These are phyloP conservation scores for Mylabris phalerata DNA, from an alignment of 1,140 invertebrate genomes.

Conservation along the genomic window DNA sequence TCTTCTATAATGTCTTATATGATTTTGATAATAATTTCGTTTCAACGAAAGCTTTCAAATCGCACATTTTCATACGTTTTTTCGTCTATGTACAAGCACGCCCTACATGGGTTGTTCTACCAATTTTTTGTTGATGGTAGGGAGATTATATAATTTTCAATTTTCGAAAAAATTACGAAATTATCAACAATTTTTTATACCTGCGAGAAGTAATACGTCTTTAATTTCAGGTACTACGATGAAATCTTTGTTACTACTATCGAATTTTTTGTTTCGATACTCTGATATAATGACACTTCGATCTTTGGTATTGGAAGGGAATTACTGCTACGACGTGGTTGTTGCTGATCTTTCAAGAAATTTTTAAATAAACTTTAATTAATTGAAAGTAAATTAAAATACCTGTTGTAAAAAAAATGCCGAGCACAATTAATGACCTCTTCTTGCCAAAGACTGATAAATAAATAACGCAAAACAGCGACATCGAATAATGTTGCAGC, in stretches of 20 bases:
- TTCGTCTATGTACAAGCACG: constrained; percentile 73
- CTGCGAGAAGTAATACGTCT: constrained; percentile 51
- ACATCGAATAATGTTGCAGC: constrained; percentile 94
- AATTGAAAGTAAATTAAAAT: constrained; percentile 1
- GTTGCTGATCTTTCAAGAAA: constrained; percentile 46
- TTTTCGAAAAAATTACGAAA: background rate
- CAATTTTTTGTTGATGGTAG: constrained; percentile 38
- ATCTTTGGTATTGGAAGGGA: constrained; percentile 92
- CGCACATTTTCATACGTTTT: constrained; percentile 82
- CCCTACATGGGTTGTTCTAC: constrained; percentile 56
- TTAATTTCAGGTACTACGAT: constrained; percentile 66
- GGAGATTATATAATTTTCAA: constrained; percentile 41
- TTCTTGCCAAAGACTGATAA: constrained; percentile 94
- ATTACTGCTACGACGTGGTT: constrained; percentile 75
- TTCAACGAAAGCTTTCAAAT: constrained; percentile 82
- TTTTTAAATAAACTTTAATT: too few species aligned
- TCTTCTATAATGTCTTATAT: constrained; percentile 83
- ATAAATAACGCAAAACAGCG: constrained; percentile 88
- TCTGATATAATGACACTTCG: constrained; percentile 77
- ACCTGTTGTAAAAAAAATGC: constrained; percentile 85
- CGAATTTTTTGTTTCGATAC: constrained; percentile 59
- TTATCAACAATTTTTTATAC: constrained; percentile 31
- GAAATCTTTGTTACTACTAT: constrained; percentile 60
- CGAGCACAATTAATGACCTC: constrained; percentile 97
- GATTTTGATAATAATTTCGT: constrained; percentile 86